Evolutionary conservation across 2,113 vertebrate species (phyloP), one percentile per base, ranked within the genome.

Genomic region (Plecotus auritus): DNA sequence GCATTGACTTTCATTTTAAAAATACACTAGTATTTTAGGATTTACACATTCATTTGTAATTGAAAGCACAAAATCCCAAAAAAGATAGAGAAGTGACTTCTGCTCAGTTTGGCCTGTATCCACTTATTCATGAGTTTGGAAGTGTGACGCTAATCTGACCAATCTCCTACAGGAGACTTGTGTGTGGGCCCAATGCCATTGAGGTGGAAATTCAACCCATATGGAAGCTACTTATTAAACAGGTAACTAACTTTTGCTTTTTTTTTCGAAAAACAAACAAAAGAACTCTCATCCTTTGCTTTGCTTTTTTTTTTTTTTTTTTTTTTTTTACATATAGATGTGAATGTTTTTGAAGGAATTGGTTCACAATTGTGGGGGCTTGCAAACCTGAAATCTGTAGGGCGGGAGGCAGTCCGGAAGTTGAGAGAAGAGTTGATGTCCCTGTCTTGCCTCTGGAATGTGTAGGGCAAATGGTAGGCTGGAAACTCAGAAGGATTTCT

Each of bases 201-300:
- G 96, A 98, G 92, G 97, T 98, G 49, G 97, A 98, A 96, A 97
- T 98, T 59, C 91, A 54, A 18, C 98, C 98, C 56, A 85, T 98
- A 72, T 98, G 98, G 98, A 98, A 98, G 93, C 85, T 98, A 51
- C 98, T 99, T 92, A 95, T 98, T 86, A 98, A 98, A 98, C 98
- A 98, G 97, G 97, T 98, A 96, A 94, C 77, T 72, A 10, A 17
- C 6, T 59, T 18, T 78, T 69, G 47, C 16, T 54, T 80, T 64
- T 0, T 30, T 54, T 95, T 87, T 32, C 9, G n/a, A 20, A 81
- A 72, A 91, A 56, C 51, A 37, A 56, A 56, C 37, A 35, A 23
- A 76, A 56, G 11, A 40, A 30, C 26, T 22, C 23, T n/a, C 26
- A 20, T n/a, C 13, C 9, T 40, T 90, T 80, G 42, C 3, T 67